Evolutionary conservation across 2,888 invertebrate genomes (phyloP), one percentile per base, ranked within the genome.

Genomic region (Eulithis prunata): DNA sequence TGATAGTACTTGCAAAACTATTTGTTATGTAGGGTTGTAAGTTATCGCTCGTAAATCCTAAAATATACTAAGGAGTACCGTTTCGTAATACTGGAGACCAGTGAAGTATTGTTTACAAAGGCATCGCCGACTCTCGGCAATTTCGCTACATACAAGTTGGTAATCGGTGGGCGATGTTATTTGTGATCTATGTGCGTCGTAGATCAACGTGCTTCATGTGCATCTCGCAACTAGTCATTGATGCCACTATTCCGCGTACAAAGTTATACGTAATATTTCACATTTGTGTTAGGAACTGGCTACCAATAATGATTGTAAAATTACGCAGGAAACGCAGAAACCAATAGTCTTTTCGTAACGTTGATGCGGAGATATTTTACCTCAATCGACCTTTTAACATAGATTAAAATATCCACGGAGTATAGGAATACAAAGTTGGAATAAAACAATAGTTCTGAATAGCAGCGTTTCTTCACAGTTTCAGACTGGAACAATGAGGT

Each of bases 231-330:
- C 52, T 52, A 57, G 38, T 47, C 57, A 57, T 38, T 57, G 67
- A 61, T 58, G 49, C 13, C 41, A 53, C 62, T 61, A 57, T 63
- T 59, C 57, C 52, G 38, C 43, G 59, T 55, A 51, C 58, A 45
- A 62, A 49, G 55, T 51, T 62, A 12, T 57, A 65, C 56, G 56
- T 67, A 57, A 59, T 57, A 60, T 64, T 64, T 47, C 57, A 56
- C 59, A 65, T 67, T 68, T 57, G 68, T 62, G 65, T 21, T 55
- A 46, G 69, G 69, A 69, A 70, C 54, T 55, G 57, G 55, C 36
- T 56, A 41, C 28, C 46, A 60, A 32, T 67, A 65, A 43, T 58
- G 45, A 62, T 53, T 58, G 51, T 55, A 58, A 62, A 63, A 57
- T 58, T 63, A 36, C 47, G 43, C 59, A 59, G 66, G 66, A 59